Percentiles rank a stretch among this genome's conserved stretches.
These are phyloP conservation scores for Scaptomyza reducta DNA, from an alignment of 2,888 invertebrate genomes.

Conservation along the genomic window DNA sequence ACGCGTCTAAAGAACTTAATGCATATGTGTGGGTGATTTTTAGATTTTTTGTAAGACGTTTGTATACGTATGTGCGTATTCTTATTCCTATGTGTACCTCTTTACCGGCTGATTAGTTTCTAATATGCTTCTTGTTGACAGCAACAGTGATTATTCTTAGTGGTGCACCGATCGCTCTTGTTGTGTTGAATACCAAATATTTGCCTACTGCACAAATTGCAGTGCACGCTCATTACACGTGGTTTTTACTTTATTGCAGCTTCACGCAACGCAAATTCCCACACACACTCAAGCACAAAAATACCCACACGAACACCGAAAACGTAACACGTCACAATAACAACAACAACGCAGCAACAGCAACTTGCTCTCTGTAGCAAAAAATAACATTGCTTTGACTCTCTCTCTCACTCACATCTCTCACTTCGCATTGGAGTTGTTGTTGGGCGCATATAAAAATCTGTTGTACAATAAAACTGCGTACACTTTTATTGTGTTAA, in stretches of 20 bases:
- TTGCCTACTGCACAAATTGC: slow-evolving; percentile 32
- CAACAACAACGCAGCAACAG: slow-evolving; percentile 29
- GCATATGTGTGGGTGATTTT: slow-evolving; percentile 39
- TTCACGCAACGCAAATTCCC: slow-evolving; percentile 73
- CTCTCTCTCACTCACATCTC: slow-evolving; percentile 1
- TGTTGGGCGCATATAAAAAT: slow-evolving; percentile 27
- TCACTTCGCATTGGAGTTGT: slow-evolving; percentile 21
- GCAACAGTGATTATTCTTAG: slow-evolving; percentile 10
- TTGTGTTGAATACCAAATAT: slow-evolving; percentile 16
- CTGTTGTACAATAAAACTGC: slow-evolving; percentile 32
- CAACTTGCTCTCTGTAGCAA: slow-evolving; percentile 22
- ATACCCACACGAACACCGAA: slow-evolving; percentile 35
- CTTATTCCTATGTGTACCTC: slow-evolving; percentile 11
- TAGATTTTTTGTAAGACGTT: slow-evolving; percentile 20
- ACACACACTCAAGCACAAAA: slow-evolving; percentile 39
- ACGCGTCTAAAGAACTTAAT: not conserved
- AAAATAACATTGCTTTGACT: slow-evolving; percentile 14
- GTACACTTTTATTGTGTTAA: slow-evolving; percentile 37
- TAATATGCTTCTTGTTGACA: slow-evolving; percentile 2
- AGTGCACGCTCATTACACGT: slow-evolving; percentile 57
- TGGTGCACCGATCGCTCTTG: not conserved
- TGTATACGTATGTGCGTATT: not conserved
- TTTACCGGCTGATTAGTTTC: slow-evolving; percentile 54
- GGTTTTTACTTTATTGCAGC: slow-evolving; percentile 67
- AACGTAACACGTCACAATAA: slow-evolving; percentile 58